Base-by-base conservation (phyloP, 2,888 invertebrate species). In the Lochmaea capreae region DNA sequence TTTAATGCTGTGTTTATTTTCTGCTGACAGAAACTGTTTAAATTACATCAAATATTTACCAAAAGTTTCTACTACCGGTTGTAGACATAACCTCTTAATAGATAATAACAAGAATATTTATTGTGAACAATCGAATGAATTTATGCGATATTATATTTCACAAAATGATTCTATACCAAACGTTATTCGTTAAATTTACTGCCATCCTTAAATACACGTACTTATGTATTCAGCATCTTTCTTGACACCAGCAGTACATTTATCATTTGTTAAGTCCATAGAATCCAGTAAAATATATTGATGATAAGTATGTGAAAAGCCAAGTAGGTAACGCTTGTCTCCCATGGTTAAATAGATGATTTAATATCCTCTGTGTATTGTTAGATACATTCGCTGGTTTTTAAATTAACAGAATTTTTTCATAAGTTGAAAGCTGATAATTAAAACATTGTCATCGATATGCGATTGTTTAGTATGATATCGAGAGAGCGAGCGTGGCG, bases 271-370 rank as follows among this genome's bases (percentile, higher is more conserved):
- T 58, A 58, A 58, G 26, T 16, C 57, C 22, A 22, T 58, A 58
- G 57, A 58, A 58, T 58, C 57, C 22, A 11, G 57, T 58, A 58
- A 58, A 58, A 58, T 58, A 22, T 58, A 49, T n/a, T 49, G 49
- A n/a, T 49, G n/a, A 49, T 49, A 49, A 49, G 49, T 49, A 49
- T 49, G 8, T 49, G n/a, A 49, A 49, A 49, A 49, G 49, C 49
- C 49, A 49, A 49, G 49, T 49, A 49, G 49, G 49, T n/a, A 49
- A 49, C 49, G n/a, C 49, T 49, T 49, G 49, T 49, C 49, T 49
- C n/a, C 14, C 14, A 49, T 49, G 49, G 49, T n/a, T n/a, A n/a
- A 49, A 49, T 49, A 8, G 49, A 49, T 49, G 6, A 49, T 49
- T 49, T 49, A 49, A n/a, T 49, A 49, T 5, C 6, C 6, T 49